Base-by-base conservation (phyloP, 1,140 invertebrate species). In the Episyrphus balteatus region DNA sequence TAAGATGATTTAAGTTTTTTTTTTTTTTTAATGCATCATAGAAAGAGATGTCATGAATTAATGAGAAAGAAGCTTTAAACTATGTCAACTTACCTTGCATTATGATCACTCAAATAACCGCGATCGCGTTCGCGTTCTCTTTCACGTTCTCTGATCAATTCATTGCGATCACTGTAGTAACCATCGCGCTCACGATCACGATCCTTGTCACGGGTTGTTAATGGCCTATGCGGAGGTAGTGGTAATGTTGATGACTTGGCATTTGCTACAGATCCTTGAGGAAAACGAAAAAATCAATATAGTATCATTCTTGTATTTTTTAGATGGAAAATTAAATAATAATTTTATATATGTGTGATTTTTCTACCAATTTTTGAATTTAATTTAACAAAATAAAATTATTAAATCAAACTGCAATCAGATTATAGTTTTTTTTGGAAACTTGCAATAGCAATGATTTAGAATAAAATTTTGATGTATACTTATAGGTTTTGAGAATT, bases 61-160 rank as follows among this genome's bases (percentile, higher is more conserved):
- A n/a, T 36, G 34, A 36, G 10, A 5, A 36, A 36, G 3, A 36
- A n/a, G 12, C 12, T 26, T 37, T 42, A 21, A 36, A 36, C 14
- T 12, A 3, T 5, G 1, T 51, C 6, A n/a, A 32, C 41, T 55
- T 69, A 86, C 82, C 82, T 81, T 49, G 84, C 79, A 70, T 87
- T 90, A 55, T 89, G 86, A 72, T 89, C 87, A 55, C 85, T 88
- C 32, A 90, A 73, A 69, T 91, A 89, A 46, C 87, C 86, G 41
- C 85, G 74, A 65, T 86, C 84, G 36, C 83, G 72, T 50, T 86
- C 84, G 39, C 80, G 68, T 45, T 79, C 74, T 32, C 71, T 54
- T 52, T 79, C 76, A 43, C 77, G 69, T 55, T 81, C 79, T 42
- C 86, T 70, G 55, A 84, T 78, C 44, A 88, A 74, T 66, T 89